Evolutionary conservation across 2,113 vertebrate species (phyloP).

Genomic region (Ardeotis arabs): DNA sequence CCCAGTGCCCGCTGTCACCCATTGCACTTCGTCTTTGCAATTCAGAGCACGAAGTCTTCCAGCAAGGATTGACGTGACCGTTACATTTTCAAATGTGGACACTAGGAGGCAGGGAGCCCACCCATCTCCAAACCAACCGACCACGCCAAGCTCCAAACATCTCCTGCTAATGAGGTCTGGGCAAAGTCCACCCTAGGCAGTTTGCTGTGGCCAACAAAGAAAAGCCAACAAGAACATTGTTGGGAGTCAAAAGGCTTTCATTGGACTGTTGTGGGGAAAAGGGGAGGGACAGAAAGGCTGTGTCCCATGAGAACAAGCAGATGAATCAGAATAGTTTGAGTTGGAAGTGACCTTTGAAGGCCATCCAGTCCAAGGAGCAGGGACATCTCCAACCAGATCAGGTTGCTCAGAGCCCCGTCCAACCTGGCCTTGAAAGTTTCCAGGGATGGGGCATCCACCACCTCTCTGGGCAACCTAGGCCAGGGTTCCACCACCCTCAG

Average conservation of each 20-base stretch:
- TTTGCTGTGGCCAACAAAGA: not conserved
- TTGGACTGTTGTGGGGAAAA: fast-evolving
- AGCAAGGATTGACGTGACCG: not conserved
- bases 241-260: not conserved
- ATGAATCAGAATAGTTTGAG: not conserved
- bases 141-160: not conserved
- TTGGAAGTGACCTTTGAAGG: too few relatives aligned
- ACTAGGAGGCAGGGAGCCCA: not conserved
- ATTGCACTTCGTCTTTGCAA: not conserved
- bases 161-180: not conserved
- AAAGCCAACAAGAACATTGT: fast-evolving
- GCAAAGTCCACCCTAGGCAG: not conserved
- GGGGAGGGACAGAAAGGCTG: not conserved
- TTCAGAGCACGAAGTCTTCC: not conserved
- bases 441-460: too few relatives aligned
- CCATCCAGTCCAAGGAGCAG: too few relatives aligned
- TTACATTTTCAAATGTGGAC: not conserved
- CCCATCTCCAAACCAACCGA: not conserved
- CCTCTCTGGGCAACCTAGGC: too few relatives aligned
- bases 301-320: not conserved
- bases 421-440: too few relatives aligned
- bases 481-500: too few relatives aligned
- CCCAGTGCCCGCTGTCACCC: too few relatives aligned
- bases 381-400: too few relatives aligned
- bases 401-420: too few relatives aligned